Conservation (phyloP, 1,140 invertebrate species). For the Dryas iulia region DNA sequence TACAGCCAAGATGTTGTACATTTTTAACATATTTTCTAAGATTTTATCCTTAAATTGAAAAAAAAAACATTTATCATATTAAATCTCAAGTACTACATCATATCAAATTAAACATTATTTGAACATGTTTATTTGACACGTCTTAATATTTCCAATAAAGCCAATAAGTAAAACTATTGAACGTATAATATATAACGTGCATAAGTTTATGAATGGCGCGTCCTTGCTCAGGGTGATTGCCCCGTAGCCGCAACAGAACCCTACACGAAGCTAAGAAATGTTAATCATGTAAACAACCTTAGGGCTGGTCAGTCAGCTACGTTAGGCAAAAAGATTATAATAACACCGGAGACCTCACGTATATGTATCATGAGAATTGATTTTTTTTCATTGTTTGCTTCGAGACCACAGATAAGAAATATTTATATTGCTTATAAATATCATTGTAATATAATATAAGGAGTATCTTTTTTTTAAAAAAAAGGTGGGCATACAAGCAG, state of each 20-base stretch:
- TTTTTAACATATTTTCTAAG: too few species aligned
- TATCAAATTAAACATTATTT: too few species aligned
- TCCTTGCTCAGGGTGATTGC: constrained; percentile 15
- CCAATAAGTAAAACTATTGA: neutral
- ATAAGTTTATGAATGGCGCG: constrained; percentile 17
- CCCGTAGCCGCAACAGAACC: constrained; percentile 2
- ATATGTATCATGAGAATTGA: neutral
- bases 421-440: neutral
- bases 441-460: neutral
- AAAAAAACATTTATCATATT: too few species aligned
- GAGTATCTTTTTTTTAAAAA: too few species aligned
- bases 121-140: too few species aligned
- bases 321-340: constrained; percentile 1
- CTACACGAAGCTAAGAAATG: constrained; percentile 7
- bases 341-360: neutral
- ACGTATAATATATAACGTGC: neutral
- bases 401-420: too few species aligned
- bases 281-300: constrained; percentile 17
- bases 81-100: too few species aligned
- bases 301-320: constrained; percentile 4
- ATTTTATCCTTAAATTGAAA: too few species aligned
- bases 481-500: too few species aligned
- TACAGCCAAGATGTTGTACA: too few species aligned
- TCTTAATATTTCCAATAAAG: too few species aligned
- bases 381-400: neutral